Evolutionary conservation across 1,140 invertebrate genomes (phyloP), one percentile per base, ranked within the genome.

Genomic region (Drosophila sucinea): DNA sequence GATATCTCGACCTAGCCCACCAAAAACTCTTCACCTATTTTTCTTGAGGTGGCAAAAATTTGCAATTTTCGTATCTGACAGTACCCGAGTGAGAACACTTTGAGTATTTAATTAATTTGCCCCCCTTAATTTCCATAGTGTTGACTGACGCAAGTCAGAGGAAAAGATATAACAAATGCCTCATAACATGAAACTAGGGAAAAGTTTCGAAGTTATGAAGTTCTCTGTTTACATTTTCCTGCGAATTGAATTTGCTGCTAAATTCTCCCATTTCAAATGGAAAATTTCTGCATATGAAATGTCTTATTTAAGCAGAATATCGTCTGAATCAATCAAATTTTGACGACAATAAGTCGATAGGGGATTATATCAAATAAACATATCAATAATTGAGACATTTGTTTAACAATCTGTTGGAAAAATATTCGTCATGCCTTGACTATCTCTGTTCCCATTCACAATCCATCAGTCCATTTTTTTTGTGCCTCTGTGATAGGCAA

Each of bases 1-100:
- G 75, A 70, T 74, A 70, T 77, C 75, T 47, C 71, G 41, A 51
- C 30, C 51, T 41, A 33, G 32, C 30, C 40, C 64, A 3, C 17
- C 35, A 35, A 58, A 32, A 64, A 60, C 17, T 51, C 23, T 3
- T 17, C 1, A 0, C 44, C 44, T 4, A 51, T 51, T 29, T 17
- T 17, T 17, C 17, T 17, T 17, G 17, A 35, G 54, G 29, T 55
- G 30, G 23, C 25, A 58, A 47, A 33, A 64, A 71, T 64, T 60
- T 57, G 61, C 64, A 76, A 58, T 70, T 76, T 32, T 32, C n/a
- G 60, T 62, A 62, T 11, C 27, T 30, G 41, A 47, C 60, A 47
- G 60, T n/a, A 23, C n/a, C n/a, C 60, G 10, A 58, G 17, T 58
- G 56, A 11, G 25, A 51, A 51, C 23, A 51, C 25, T 51, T 51